Base-by-base conservation (phyloP, 1,140 invertebrate species). In the Phortica variegata region DNA sequence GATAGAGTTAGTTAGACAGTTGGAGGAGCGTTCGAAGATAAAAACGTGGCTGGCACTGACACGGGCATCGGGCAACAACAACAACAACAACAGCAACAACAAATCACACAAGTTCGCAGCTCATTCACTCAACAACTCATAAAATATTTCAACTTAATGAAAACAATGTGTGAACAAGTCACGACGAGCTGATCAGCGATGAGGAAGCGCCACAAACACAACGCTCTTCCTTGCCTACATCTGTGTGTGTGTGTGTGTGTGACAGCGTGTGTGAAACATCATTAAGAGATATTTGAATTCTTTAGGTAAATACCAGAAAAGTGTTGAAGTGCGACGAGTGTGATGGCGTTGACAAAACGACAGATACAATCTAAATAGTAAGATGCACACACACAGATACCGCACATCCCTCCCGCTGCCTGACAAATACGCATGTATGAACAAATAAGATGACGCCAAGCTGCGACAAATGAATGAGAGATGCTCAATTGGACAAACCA, bases 81-180 rank as follows among this genome's bases (percentile, higher is more conserved):
- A 41, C 34, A 12, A 7, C 19, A 21, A 18, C 19, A 29, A 20
- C 42, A 39, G 43, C 38, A 38, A 45, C 29, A 13, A 26, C 19
- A 50, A 23, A 43, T 23, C 40, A n/a, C n/a, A n/a, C n/a, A n/a
- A n/a, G n/a, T n/a, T n/a, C n/a, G 13, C 34, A 26, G 36, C 23
- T 36, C 32, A 13, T 46, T 29, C 20, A 13, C 31, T 32, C 42
- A 50, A 42, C 48, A 52, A 54, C 46, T 43, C 43, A 57, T 53
- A 19, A 36, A 32, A 58, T 52, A 61, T 62, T 50, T 62, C 47
- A 54, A 45, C 58, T 68, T 68, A 68, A 68, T 68, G 65, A 68
- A 68, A 68, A 68, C 65, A 68, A 68, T 68, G 65, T 68, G 65
- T 68, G 65, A 63, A 68, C 65, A 68, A 63, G 63, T 12, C n/a